These are phyloP conservation scores for Drosophila meridiana DNA, from an alignment of 2,888 invertebrate genomes.

Conservation along the genomic window DNA sequence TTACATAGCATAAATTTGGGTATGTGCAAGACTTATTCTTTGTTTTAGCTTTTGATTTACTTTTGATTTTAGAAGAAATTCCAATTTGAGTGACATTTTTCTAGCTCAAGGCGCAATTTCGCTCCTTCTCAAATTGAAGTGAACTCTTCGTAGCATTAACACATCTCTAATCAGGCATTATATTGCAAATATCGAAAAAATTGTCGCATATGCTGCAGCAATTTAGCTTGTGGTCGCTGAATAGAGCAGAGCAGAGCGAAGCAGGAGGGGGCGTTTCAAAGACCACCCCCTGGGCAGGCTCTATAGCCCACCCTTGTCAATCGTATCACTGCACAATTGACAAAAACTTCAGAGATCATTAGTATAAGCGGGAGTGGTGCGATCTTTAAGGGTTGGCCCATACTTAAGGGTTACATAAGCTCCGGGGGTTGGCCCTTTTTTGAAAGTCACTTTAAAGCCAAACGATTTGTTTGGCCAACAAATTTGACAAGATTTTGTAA, in stretches of 20 bases:
- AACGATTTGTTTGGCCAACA: conserved; percentile 58
- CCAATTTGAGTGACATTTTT: conserved; percentile 64
- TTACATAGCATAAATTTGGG: neutral
- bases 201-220: conserved; percentile 78
- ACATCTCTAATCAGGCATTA: conserved; percentile 64
- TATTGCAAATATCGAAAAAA: conserved; percentile 57
- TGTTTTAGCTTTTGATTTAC: conserved; percentile 55
- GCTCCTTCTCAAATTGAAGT: neutral
- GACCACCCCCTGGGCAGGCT: conserved; percentile 17
- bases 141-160: conserved; percentile 36
- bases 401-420: conserved; percentile 3
- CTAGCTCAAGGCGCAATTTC: neutral
- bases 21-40: neutral
- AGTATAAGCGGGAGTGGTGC: conserved; percentile 37
- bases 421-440: neutral
- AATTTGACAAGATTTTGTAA: conserved; percentile 57
- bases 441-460: conserved; percentile 39
- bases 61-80: conserved; percentile 76
- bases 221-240: conserved; percentile 70
- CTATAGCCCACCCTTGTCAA: conserved; percentile 39
- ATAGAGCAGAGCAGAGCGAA: neutral
- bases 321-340: conserved; percentile 80
- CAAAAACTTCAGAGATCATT: conserved; percentile 49
- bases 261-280: conserved; percentile 15
- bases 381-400: conserved; percentile 22